A percentile compares a stretch with the other conserved stretches of the same genome.
Conservation (phyloP, 1,140 invertebrate species). For the Magallana gigas region DNA sequence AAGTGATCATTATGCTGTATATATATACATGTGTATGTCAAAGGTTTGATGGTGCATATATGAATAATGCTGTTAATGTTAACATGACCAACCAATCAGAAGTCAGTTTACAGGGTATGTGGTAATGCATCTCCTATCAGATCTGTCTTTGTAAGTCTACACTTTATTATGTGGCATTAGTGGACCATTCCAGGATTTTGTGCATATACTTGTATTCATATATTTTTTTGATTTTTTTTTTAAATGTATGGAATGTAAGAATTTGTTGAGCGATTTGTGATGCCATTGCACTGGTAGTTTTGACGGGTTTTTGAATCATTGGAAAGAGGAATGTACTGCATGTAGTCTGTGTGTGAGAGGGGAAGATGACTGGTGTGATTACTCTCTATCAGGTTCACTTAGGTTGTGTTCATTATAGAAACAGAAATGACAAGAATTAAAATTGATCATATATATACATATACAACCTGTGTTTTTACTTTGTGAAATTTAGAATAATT, state of each 20-base stretch:
- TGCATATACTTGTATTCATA: background rate
- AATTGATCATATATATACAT: conserved; percentile 15
- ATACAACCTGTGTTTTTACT: background rate
- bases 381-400: conserved; percentile 21
- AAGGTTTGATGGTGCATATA: background rate
- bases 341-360: background rate
- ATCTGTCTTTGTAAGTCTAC: background rate
- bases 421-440: conserved; percentile 34
- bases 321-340: background rate
- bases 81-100: conserved; percentile 1
- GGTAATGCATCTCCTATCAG: background rate
- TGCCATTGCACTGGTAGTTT: background rate
- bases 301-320: background rate
- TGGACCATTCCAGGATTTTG: conserved; percentile 14
- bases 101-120: conserved; percentile 17
- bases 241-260: background rate
- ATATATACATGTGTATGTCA: background rate
- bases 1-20: background rate
- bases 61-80: background rate
- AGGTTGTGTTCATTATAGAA: conserved; percentile 38
- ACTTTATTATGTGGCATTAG: conserved; percentile 14
- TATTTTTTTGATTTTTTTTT: background rate
- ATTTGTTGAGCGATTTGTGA: background rate
- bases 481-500: background rate
- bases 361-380: background rate